These are phyloP conservation scores for Penaeus monodon DNA, from an alignment of 2,888 invertebrate species.

Conservation along the genomic window DNA sequence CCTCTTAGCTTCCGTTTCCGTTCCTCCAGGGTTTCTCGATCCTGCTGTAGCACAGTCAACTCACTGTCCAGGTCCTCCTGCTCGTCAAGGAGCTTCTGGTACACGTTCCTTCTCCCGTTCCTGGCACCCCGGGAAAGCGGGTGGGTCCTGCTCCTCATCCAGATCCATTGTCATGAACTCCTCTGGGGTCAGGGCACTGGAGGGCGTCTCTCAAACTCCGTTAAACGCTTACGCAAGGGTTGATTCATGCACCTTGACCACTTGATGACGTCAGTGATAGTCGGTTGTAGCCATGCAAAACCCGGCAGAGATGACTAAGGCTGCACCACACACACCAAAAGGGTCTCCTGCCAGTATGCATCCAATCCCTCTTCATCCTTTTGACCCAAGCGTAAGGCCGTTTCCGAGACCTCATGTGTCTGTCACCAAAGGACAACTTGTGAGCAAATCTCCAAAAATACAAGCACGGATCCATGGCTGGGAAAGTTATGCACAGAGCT, in stretches of 20 bases:
- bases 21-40: slow-evolving; percentile 84
- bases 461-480: slow-evolving; percentile 92
- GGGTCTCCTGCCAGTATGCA: slow-evolving; percentile 94
- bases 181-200: slow-evolving; percentile 92
- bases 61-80: slow-evolving; percentile 72
- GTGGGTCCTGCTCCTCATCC: slow-evolving; percentile 94
- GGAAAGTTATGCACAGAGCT: slow-evolving; percentile 89
- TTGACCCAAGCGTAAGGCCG: slow-evolving; percentile 93
- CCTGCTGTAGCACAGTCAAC: slow-evolving; percentile 83
- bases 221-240: slow-evolving; percentile 89
- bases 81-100: slow-evolving; percentile 73
- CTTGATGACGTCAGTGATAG: slow-evolving; percentile 88
- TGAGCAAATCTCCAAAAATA: slow-evolving; percentile 96
- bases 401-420: slow-evolving; percentile 94
- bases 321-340: slow-evolving; percentile 98
- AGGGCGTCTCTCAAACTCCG: slow-evolving; percentile 97
- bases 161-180: slow-evolving; percentile 97
- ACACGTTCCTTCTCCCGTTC: slow-evolving; percentile 88
- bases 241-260: slow-evolving; percentile 95
- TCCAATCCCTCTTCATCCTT: slow-evolving; percentile 97
- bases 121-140: slow-evolving; percentile 91
- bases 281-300: slow-evolving; percentile 93
- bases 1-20: slow-evolving; percentile 68
- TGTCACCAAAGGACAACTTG: slow-evolving; percentile 89
- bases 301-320: slow-evolving; percentile 76